Conservation (phyloP, 2,797 vertebrate genomes). For the Mus minutoides region DNA sequence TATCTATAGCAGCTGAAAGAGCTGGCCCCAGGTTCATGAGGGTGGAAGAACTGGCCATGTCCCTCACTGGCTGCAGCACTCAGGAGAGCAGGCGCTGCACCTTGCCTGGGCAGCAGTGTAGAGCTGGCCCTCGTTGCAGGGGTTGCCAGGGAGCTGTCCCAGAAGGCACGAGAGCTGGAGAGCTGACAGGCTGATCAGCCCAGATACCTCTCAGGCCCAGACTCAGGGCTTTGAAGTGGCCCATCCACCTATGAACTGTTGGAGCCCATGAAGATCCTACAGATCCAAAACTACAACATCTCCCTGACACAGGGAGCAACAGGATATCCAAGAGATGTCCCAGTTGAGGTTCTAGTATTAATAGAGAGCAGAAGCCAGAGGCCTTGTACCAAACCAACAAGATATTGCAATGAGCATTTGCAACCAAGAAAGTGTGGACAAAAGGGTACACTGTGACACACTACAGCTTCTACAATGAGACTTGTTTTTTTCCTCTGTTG, state of each 20-base stretch:
- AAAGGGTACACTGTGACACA: not conserved
- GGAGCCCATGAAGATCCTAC: not conserved
- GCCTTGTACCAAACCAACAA: not conserved
- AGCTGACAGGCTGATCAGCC: not conserved
- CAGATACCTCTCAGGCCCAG: not conserved
- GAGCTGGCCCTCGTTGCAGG: not conserved
- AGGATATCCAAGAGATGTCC: not conserved
- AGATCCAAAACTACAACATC: not conserved
- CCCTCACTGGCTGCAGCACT: too few relatives aligned
- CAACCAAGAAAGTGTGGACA: not conserved
- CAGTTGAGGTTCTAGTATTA: not conserved
- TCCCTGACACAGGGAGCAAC: not conserved
- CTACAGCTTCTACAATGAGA: not conserved
- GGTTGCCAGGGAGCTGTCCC: not conserved
- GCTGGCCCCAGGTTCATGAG: too few relatives aligned
- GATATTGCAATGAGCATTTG: not conserved
- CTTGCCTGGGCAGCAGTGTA: not conserved
- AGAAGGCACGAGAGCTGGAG: not conserved
- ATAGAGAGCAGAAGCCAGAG: not conserved
- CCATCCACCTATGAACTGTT: not conserved
- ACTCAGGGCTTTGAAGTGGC: not conserved
- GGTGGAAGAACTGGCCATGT: too few relatives aligned
- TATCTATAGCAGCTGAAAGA: too few relatives aligned
- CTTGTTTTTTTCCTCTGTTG: too few relatives aligned
- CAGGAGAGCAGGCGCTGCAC: not conserved